phyloP scores from a whole-genome alignment of 2,113 vertebrate genomes.

The Menura novaehollandiae region DNA sequence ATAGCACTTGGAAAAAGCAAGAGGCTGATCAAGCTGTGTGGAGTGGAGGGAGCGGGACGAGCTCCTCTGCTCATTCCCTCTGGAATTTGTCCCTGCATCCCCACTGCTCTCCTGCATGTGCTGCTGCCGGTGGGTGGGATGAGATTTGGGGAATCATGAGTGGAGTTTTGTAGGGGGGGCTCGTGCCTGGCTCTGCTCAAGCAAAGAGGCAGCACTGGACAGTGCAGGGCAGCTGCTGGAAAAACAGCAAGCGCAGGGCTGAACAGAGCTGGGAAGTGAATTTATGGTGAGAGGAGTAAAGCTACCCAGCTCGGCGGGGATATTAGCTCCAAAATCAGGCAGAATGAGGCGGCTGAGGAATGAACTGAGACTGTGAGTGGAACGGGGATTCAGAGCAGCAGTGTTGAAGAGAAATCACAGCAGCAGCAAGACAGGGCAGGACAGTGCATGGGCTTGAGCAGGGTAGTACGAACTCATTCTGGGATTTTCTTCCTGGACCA shows the following conservation, averaged over 20 bases:
- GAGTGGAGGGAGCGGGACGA: accelerated
- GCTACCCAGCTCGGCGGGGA: accelerated
- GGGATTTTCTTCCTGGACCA: not conserved
- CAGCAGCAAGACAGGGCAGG: not conserved
- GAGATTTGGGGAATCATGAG: accelerated
- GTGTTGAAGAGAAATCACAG: accelerated
- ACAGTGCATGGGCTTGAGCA: not conserved
- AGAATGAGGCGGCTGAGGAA: accelerated
- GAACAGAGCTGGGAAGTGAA: not conserved
- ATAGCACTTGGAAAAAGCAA: not conserved
- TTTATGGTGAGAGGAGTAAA: not conserved
- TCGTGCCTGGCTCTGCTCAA: not conserved
- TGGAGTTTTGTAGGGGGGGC: accelerated
- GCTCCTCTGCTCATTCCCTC: not conserved
- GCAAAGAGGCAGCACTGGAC: not conserved
- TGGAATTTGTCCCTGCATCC: not conserved
- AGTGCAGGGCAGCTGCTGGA: not conserved
- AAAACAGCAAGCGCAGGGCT: not conserved
- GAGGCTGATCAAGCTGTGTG: not conserved
- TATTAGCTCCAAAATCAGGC: not conserved
- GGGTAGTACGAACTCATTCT: too few species aligned
- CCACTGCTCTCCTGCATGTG: accelerated
- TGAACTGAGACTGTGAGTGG: not conserved
- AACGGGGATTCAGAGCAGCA: not conserved
- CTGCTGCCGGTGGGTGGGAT: accelerated